These are phyloP conservation scores for Athalia circularis DNA, from an alignment of 2,888 invertebrate species.

Conservation along the genomic window DNA sequence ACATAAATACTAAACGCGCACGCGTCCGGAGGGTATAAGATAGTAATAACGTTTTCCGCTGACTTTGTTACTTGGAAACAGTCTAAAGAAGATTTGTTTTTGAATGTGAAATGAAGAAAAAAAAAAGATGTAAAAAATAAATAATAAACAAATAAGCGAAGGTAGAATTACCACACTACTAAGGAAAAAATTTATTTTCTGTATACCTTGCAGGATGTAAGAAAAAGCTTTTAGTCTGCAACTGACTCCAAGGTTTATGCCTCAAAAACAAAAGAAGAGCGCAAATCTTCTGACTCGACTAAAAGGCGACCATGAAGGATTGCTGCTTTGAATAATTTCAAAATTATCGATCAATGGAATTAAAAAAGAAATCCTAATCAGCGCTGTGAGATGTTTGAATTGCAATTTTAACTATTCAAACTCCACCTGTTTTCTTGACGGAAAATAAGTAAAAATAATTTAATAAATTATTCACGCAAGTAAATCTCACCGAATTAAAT, in stretches of 20 bases:
- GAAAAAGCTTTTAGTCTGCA: constrained; percentile 22
- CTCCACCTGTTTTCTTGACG: no score
- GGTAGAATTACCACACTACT: constrained; percentile 10
- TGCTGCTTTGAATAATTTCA: constrained; percentile 11
- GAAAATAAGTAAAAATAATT: no score
- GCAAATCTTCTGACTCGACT: constrained; percentile 4
- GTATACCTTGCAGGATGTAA: neutral
- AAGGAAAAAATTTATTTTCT: constrained; percentile 9
- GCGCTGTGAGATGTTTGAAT: no score
- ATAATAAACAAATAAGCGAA: constrained; percentile 6
- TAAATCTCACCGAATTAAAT: no score
- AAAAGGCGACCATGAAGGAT: constrained; percentile 2
- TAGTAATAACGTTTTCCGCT: constrained; percentile 1
- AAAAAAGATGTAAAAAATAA: neutral
- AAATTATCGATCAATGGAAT: neutral
- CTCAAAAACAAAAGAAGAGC: constrained; percentile 13
- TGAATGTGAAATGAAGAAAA: neutral
- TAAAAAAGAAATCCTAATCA: no score
- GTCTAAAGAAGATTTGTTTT: neutral
- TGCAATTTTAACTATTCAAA: no score
- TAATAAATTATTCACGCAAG: no score
- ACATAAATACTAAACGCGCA: neutral
- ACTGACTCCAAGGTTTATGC: neutral
- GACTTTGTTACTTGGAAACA: constrained; percentile 22
- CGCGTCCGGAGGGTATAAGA: neutral